phyloP scores from a whole-genome alignment of 1,140 invertebrate species.

The Penaeus indicus region DNA sequence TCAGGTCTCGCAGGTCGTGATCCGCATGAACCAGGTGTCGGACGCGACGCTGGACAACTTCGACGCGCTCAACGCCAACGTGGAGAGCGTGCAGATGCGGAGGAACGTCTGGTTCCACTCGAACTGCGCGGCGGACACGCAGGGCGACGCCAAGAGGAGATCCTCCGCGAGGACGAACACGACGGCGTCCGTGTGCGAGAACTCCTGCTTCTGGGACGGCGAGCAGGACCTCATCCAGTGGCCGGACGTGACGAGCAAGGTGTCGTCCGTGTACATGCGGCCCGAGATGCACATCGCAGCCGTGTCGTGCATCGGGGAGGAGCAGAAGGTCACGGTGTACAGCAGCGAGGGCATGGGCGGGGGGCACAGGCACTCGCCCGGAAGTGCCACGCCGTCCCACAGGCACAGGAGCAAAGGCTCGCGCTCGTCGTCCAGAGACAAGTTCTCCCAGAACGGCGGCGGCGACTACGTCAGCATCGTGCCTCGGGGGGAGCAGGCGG shows the following conservation, averaged over 20 bases:
- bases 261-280: slow-evolving; percentile 40
- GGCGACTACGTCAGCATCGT: slow-evolving; percentile 3
- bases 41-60: slow-evolving; percentile 13
- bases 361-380: too few relatives aligned
- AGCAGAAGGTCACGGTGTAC: slow-evolving; percentile 7
- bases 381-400: too few relatives aligned
- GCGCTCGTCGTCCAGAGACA: too few relatives aligned
- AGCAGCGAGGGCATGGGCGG: too few relatives aligned
- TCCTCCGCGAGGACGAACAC: too few relatives aligned
- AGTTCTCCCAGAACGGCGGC: too few relatives aligned
- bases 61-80: slow-evolving; percentile 20
- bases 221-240: neutral
- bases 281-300: slow-evolving; percentile 44
- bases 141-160: too few relatives aligned
- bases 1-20: slow-evolving; percentile 51
- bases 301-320: slow-evolving; percentile 31
- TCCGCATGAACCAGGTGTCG: slow-evolving; percentile 36
- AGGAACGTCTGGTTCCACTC: slow-evolving; percentile 42
- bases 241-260: slow-evolving; percentile 20
- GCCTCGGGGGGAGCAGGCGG: neutral
- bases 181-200: neutral
- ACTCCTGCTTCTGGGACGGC: neutral
- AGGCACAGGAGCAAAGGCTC: too few relatives aligned
- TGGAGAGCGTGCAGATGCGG: slow-evolving; percentile 31
- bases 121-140: too few relatives aligned